Percentiles rank a stretch among this genome's conserved stretches.
Conservation (phyloP, 2,113 vertebrate species). For the Pachycephala philippinensis region DNA sequence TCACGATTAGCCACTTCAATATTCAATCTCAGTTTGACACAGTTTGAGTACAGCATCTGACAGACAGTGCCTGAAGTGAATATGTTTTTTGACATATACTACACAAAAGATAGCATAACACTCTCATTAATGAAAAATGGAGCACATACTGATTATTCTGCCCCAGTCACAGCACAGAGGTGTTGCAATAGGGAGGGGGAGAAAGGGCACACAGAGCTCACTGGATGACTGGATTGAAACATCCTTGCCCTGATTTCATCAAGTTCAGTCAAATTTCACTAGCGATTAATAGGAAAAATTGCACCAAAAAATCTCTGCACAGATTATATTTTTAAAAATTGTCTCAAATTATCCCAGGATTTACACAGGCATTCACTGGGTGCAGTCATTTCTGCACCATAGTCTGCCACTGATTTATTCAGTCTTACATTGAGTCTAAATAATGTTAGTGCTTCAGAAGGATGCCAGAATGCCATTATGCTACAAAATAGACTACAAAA, state of each 20-base stretch:
- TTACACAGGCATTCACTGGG: not conserved
- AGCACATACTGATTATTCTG: not conserved
- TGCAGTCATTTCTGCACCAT: not conserved
- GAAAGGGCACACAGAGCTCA: not conserved
- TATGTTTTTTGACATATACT: not conserved
- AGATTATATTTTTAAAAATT: not conserved
- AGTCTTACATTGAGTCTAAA: not conserved
- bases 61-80: accelerated
- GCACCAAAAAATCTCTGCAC: not conserved
- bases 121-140: not conserved
- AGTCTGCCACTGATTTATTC: not conserved
- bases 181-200: accelerated
- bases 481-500: not conserved
- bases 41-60: not conserved
- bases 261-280: not conserved
- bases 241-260: not conserved
- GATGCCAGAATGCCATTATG: not conserved
- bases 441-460: not conserved
- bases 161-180: not conserved
- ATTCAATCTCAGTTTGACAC: not conserved
- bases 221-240: not conserved
- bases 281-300: not conserved
- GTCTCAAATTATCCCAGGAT: not conserved
- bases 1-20: not conserved
- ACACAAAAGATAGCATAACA: not conserved